Evolutionary conservation across 2,113 vertebrate species (phyloP), one percentile per base, ranked within the genome.

Genomic region (Pyrgilauda ruficollis): DNA sequence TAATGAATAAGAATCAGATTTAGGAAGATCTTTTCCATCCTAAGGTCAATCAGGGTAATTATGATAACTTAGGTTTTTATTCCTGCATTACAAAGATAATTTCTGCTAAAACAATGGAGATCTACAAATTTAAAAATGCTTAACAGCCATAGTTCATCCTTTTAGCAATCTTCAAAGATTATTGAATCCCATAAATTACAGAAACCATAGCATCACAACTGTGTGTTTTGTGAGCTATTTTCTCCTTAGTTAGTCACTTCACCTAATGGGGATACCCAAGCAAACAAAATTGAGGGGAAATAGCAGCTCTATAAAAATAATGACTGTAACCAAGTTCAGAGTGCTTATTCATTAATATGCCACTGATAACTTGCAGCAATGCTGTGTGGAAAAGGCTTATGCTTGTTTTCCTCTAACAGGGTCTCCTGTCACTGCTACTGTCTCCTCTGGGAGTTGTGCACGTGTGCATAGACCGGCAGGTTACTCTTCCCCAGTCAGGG

Each of bases 1-100:
- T 95, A 83, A 93, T 47, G 47, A 95, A 83, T 58, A 55, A 77
- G 43, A 96, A 94, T 83, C 88, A 93, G 79, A 90, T 77, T 94
- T 77, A 92, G 88, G 63, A 93, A 90, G 68, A 86, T 74, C 66
- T 67, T 95, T 92, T 74, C 73, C 27, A 63, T 77, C n/a, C 70
- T 76, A 76, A 89, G 82, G 70, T 95, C 78, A 93, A 26, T 67
- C 46, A 50, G 84, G 84, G 84, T 89, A 93, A 94, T 91, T 90
- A 89, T 12, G 33, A 90, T 63, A 63, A 49, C 55, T 83, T 73
- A 43, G 9, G 9, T 80, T 82, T 85, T 85, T 69, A 82, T 50
- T 92, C 46, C 58, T 91, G 41, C 21, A 55, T 89, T 76, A 53
- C 8, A 83, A 59, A 73, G 74, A 79, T 52, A 20, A 56, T 55